A percentile compares a stretch with the other conserved stretches of the same genome.
phyloP scores from a whole-genome alignment of 2,797 vertebrate species.

The Fundulus diaphanus region DNA sequence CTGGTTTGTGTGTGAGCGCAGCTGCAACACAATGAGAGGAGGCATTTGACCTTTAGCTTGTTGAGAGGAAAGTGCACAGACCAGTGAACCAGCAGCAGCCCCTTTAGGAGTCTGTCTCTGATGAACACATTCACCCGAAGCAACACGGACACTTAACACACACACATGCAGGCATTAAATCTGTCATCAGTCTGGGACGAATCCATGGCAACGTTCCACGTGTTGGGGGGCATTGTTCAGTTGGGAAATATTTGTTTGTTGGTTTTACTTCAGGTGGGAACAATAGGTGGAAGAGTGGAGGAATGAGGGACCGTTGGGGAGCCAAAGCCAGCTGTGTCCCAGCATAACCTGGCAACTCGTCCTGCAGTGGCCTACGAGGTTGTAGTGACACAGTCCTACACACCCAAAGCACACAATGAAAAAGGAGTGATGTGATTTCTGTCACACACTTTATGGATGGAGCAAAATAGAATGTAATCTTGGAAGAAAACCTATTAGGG shows the following conservation, averaged over 20 bases:
- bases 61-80: conserved; percentile 44
- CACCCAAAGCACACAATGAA: background rate
- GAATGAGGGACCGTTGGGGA: conserved; percentile 15
- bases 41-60: conserved; percentile 59
- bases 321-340: conserved; percentile 5
- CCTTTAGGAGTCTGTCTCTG: conserved; percentile 43
- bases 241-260: conserved; percentile 35
- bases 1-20: conserved; percentile 27
- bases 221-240: conserved; percentile 10
- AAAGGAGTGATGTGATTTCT: conserved; percentile 3
- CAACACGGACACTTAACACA: conserved; percentile 4
- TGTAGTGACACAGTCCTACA: conserved; percentile 19
- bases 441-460: background rate
- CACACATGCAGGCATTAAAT: conserved; percentile 15
- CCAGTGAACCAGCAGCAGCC: conserved; percentile 35
- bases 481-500: background rate
- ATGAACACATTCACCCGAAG: conserved; percentile 17
- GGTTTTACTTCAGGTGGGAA: conserved; percentile 37
- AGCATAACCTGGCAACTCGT: conserved; percentile 11
- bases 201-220: conserved; percentile 10
- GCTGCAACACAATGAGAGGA: conserved; percentile 57
- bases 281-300: conserved; percentile 54
- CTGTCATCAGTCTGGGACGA: conserved; percentile 4
- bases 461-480: background rate
- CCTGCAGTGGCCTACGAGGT: conserved; percentile 27